Conservation (phyloP, 2,113 vertebrate genomes). For the Cyprinus carpio region DNA sequence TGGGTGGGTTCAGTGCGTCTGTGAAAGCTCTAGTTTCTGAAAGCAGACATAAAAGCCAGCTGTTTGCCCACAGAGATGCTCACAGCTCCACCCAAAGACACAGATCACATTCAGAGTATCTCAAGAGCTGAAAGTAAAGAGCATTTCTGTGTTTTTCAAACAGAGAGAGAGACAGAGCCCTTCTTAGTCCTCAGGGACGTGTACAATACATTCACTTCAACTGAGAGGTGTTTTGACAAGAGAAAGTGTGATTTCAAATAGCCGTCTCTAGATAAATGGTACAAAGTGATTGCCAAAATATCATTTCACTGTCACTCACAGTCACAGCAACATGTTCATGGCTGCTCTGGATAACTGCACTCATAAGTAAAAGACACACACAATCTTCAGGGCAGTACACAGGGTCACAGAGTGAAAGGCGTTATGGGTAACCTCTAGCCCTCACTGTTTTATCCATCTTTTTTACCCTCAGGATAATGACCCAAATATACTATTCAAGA, state of each 20-base stretch:
- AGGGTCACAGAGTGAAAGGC: not conserved
- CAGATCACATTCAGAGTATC: not conserved
- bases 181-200: not conserved
- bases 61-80: slow-evolving; percentile 6
- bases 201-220: not conserved
- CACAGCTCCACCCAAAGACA: not conserved
- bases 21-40: not conserved
- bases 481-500: slow-evolving; percentile 35
- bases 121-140: not conserved
- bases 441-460: not conserved
- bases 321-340: not conserved
- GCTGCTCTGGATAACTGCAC: not conserved
- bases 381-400: not conserved
- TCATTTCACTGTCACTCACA: not conserved
- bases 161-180: not conserved
- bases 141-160: not conserved
- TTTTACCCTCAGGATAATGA: slow-evolving; percentile 25
- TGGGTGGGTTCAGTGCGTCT: not conserved
- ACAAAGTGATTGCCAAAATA: not conserved
- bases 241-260: not conserved
- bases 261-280: not conserved
- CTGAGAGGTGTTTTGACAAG: not conserved
- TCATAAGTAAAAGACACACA: slow-evolving; percentile 1
- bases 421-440: slow-evolving; percentile 27
- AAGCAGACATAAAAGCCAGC: slow-evolving; percentile 25